These are phyloP conservation scores for Amblyraja radiata DNA, from an alignment of 2,797 vertebrate genomes.

Conservation along the genomic window DNA sequence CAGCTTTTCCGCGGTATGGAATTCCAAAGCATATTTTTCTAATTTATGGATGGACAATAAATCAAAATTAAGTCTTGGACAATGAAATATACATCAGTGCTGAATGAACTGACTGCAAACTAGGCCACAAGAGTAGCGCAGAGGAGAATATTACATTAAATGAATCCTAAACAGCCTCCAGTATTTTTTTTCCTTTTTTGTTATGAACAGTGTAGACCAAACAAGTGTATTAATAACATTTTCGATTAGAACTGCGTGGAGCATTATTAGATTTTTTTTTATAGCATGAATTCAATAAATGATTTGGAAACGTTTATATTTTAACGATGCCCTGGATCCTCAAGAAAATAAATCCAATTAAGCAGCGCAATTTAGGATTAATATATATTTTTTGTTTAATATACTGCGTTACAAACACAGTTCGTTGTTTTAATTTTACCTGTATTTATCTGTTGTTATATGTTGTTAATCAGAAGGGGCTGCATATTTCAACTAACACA, in stretches of 20 bases:
- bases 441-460: no score
- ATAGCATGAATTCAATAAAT: background rate
- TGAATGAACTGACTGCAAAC: constrained; percentile 88
- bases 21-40: constrained; percentile 99
- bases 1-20: constrained; percentile 87
- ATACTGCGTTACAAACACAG: no score
- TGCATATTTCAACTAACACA: background rate
- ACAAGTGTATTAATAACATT: constrained; percentile 21
- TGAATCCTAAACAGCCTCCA: constrained; percentile 54
- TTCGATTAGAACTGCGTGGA: background rate
- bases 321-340: background rate
- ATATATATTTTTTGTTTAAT: background rate
- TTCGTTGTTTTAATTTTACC: background rate
- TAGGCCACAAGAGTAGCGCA: constrained; percentile 74
- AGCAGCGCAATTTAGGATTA: background rate
- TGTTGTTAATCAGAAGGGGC: background rate
- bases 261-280: background rate
- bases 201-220: background rate
- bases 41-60: constrained; percentile 99
- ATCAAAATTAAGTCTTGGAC: constrained; percentile 99
- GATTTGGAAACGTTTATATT: background rate
- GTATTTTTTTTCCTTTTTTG: background rate
- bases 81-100: constrained; percentile 98
- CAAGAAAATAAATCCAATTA: background rate
- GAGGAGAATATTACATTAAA: constrained; percentile 68